Evolutionary conservation across 2,113 vertebrate genomes (phyloP).

Genomic region (Ranitomeya variabilis): DNA sequence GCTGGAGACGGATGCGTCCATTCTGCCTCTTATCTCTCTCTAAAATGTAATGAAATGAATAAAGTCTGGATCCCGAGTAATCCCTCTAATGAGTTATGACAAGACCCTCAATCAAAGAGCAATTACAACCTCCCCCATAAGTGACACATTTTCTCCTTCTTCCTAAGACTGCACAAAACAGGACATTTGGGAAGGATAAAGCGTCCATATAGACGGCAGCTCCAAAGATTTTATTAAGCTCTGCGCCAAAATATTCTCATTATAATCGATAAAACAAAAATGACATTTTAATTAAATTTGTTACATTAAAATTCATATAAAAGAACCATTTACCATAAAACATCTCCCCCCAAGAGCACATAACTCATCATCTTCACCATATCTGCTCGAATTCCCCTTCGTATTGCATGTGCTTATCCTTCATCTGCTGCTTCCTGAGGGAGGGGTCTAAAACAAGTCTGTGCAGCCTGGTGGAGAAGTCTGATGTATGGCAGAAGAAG

Average conservation of each 20-base stretch:
- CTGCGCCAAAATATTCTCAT: neutral
- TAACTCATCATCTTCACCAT: neutral
- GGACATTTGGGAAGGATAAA: slow-evolving; percentile 1
- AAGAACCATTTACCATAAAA: neutral
- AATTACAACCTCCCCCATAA: slow-evolving; percentile 40
- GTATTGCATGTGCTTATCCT: neutral
- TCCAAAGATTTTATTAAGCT: neutral
- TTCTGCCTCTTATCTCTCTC: slow-evolving; percentile 23
- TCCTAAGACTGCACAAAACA: neutral
- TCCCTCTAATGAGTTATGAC: slow-evolving; percentile 50
- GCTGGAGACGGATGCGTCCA: neutral
- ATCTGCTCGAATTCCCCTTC: neutral
- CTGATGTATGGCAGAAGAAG: neutral
- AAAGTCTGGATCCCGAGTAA: slow-evolving; percentile 21
- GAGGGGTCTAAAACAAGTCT: no score
- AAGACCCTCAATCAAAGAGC: slow-evolving; percentile 36
- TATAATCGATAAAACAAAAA: neutral
- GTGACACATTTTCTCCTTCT: slow-evolving; percentile 28
- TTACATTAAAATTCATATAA: neutral
- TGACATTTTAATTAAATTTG: neutral
- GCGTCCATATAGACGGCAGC: neutral
- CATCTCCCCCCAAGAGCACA: neutral
- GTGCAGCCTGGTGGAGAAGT: no score
- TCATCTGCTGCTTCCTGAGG: neutral
- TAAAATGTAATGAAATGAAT: slow-evolving; percentile 32